phyloP scores from a whole-genome alignment of 2,888 invertebrate genomes.

The Zaprionus obscuricornis region DNA sequence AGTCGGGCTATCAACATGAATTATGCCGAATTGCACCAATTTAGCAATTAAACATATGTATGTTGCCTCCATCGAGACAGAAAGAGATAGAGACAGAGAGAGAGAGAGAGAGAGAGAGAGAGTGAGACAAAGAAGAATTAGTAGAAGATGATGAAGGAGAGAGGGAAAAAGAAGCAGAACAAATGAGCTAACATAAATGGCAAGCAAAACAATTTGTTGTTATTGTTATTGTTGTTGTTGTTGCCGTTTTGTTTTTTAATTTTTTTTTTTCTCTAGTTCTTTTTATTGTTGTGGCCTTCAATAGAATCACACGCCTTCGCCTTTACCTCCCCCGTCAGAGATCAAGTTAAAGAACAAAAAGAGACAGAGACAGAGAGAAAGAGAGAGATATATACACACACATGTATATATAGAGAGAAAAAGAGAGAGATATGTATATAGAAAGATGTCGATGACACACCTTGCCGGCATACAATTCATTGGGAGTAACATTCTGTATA shows the following conservation, averaged over 20 bases:
- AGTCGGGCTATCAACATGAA: slow-evolving; percentile 65
- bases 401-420: too few species aligned
- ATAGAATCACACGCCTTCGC: slow-evolving; percentile 59
- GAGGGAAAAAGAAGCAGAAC: slow-evolving; percentile 16
- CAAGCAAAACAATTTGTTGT: slow-evolving; percentile 31
- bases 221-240: slow-evolving; percentile 14
- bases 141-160: slow-evolving; percentile 21
- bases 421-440: slow-evolving; percentile 7
- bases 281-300: slow-evolving; percentile 58
- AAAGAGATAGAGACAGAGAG: slow-evolving; percentile 26
- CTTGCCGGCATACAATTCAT: slow-evolving; percentile 38
- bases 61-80: slow-evolving; percentile 30
- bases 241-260: slow-evolving; percentile 13
- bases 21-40: slow-evolving; percentile 77
- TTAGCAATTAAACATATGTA: slow-evolving; percentile 75
- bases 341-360: slow-evolving; percentile 23
- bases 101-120: slow-evolving; percentile 23
- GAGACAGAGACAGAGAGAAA: slow-evolving; percentile 33
- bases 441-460: slow-evolving; percentile 72
- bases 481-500: neutral
- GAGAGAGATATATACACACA: neutral
- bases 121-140: slow-evolving; percentile 20
- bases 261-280: too few species aligned
- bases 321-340: too few species aligned
- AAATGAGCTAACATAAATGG: slow-evolving; percentile 68